Conservation (phyloP, 2,888 invertebrate genomes). For the Gonocerus acuteangulatus region DNA sequence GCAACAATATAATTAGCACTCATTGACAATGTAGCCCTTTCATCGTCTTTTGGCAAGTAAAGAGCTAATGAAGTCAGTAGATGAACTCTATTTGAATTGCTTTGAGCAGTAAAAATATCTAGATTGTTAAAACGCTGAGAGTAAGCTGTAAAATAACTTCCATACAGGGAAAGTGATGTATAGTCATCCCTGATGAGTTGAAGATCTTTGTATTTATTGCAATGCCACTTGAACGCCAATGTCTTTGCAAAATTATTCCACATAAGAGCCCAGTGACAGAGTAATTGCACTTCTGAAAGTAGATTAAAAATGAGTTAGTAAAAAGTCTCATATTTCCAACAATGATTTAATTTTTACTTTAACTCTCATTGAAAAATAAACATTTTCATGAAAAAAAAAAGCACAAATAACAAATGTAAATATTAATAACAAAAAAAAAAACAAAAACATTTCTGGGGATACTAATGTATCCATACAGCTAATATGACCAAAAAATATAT, state of each 20-base stretch:
- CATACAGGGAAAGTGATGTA: background rate
- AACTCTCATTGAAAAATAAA: no score
- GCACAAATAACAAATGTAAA: no score
- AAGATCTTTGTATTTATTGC: background rate
- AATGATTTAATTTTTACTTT: no score
- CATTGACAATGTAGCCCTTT: background rate
- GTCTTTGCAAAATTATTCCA: background rate
- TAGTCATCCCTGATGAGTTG: slow-evolving; percentile 3
- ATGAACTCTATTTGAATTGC: slow-evolving; percentile 4
- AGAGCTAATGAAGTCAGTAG: slow-evolving; percentile 1
- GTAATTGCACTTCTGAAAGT: background rate
- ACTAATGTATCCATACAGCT: no score
- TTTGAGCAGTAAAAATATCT: background rate
- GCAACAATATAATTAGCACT: slow-evolving; percentile 2
- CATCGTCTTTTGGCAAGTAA: slow-evolving; percentile 1
- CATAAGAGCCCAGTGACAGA: slow-evolving; percentile 7
- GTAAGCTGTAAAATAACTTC: background rate
- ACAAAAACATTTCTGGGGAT: no score
- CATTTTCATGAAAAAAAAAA: no score
- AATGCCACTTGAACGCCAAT: slow-evolving; percentile 3
- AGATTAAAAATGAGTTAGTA: no score
- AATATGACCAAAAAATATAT: no score
- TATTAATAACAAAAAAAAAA: no score
- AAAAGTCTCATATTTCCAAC: no score
- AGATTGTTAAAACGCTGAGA: background rate